Evolutionary conservation across 2,113 vertebrate species (phyloP).

Genomic region (Geococcyx californianus): DNA sequence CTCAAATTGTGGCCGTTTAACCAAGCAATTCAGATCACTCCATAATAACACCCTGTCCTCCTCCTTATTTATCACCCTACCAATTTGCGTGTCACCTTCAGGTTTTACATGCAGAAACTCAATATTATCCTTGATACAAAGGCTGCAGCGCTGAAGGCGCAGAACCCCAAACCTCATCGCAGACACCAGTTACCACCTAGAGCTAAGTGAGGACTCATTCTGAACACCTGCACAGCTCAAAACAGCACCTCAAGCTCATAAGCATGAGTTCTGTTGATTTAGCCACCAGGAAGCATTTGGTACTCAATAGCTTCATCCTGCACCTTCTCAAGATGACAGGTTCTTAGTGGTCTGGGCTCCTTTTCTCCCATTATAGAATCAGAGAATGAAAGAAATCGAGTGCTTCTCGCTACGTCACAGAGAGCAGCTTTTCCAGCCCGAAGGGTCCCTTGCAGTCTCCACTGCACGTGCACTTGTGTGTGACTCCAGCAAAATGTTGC

Average conservation of each 20-base stretch:
- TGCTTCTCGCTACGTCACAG: fast-evolving
- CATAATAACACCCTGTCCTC: not conserved
- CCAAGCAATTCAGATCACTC: not conserved
- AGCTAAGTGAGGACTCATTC: not conserved
- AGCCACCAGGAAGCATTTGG: not conserved
- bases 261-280: not conserved
- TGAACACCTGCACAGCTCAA: not conserved
- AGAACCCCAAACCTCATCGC: not conserved
- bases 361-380: not conserved
- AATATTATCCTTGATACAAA: not conserved
- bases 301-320: not conserved
- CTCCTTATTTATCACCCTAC: not conserved
- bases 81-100: not conserved
- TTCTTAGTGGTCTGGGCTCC: fast-evolving
- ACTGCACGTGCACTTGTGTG: fast-evolving
- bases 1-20: not conserved
- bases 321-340: fast-evolving
- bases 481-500: slow-evolving; percentile 2
- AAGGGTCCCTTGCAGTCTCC: fast-evolving
- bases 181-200: not conserved
- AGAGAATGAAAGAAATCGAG: not conserved
- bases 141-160: not conserved
- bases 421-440: not conserved
- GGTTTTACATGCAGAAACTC: not conserved
- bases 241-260: not conserved